These are phyloP conservation scores for Drosophila subpulchrella DNA, from an alignment of 1,140 invertebrate genomes.

Conservation along the genomic window DNA sequence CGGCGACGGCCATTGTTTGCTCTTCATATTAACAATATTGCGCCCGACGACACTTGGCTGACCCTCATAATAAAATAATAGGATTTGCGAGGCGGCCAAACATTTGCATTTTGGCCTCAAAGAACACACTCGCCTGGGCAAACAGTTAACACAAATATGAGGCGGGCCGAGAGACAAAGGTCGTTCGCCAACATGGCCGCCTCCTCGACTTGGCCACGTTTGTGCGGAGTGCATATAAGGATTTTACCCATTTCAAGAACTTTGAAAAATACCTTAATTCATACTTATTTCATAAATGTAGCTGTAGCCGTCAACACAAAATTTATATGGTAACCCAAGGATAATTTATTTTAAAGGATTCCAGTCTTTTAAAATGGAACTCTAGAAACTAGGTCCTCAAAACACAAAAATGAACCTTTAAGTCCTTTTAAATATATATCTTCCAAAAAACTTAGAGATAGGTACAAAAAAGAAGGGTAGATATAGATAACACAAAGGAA, in stretches of 20 bases:
- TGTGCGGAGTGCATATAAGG: background rate
- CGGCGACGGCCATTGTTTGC: constrained; percentile 42
- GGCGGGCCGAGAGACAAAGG: constrained; percentile 46
- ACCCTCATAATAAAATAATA: constrained; percentile 64
- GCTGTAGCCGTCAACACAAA: too few relatives aligned
- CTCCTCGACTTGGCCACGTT: constrained; percentile 14
- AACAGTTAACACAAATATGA: constrained; percentile 53
- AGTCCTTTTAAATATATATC: too few relatives aligned
- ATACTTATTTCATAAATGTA: background rate
- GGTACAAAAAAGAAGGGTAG: too few relatives aligned
- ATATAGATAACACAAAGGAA: too few relatives aligned
- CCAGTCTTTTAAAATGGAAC: too few relatives aligned
- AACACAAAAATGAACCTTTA: too few relatives aligned
- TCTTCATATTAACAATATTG: constrained; percentile 59
- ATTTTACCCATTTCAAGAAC: background rate
- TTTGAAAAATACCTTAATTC: background rate
- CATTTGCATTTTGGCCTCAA: constrained; percentile 62
- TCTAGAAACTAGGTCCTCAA: too few relatives aligned
- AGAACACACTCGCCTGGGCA: constrained; percentile 35
- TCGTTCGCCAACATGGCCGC: constrained; percentile 31
- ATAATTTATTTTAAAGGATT: too few relatives aligned
- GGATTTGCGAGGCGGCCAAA: constrained; percentile 52
- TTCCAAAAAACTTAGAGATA: too few relatives aligned
- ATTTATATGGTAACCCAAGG: too few relatives aligned
- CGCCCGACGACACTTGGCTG: constrained; percentile 48